Conservation (phyloP, 2,113 vertebrate genomes). For the Podilymbus podiceps region DNA sequence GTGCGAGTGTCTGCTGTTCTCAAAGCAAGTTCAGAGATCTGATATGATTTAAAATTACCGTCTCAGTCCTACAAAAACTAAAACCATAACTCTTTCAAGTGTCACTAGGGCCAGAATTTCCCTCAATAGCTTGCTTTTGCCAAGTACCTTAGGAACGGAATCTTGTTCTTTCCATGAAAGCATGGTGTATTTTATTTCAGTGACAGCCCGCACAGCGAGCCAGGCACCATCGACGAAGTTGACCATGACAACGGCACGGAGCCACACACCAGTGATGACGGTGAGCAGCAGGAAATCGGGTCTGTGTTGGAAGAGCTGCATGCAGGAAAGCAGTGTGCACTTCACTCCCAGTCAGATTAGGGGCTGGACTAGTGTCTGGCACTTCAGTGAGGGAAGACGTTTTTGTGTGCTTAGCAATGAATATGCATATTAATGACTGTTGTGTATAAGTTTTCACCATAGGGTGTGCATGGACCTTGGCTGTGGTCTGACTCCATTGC, state of each 20-base stretch:
- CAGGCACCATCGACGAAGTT: conserved; percentile 92
- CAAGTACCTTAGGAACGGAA: neutral
- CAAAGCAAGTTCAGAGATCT: neutral
- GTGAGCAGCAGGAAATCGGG: conserved; percentile 53
- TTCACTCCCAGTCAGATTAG: neutral
- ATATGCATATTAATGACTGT: neutral
- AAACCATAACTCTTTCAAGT: neutral
- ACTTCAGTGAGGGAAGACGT: neutral
- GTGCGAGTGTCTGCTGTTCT: neutral
- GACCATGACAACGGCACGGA: conserved; percentile 97
- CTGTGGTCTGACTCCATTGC: neutral
- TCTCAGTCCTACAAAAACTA: neutral
- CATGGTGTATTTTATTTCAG: conserved; percentile 60
- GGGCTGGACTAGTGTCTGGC: neutral
- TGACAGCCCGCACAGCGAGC: conserved; percentile 98
- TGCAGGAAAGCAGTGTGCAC: neutral
- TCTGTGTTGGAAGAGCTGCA: rapidly evolving
- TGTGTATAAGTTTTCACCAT: neutral
- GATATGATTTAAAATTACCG: neutral
- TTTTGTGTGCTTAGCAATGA: neutral
- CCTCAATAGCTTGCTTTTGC: neutral
- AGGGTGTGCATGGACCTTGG: neutral
- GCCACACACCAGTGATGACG: conserved; percentile 96
- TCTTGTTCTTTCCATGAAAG: neutral
- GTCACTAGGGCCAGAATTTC: neutral